Conservation (phyloP, 2,113 vertebrate species). For the Colaptes auratus region DNA sequence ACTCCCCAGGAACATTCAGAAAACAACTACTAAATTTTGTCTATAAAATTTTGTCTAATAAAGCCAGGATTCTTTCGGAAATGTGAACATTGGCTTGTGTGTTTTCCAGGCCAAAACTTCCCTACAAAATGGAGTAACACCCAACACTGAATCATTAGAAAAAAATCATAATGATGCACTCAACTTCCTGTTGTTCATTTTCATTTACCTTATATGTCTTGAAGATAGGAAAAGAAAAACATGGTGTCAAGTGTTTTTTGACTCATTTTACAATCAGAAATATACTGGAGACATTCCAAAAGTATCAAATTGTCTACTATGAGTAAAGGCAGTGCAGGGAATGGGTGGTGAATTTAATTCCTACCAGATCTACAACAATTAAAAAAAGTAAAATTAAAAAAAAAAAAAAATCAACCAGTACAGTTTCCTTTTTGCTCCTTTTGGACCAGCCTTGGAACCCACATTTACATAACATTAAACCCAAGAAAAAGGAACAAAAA, state of each 20-base stretch:
- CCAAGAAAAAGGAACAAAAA: background rate
- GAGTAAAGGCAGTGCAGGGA: background rate
- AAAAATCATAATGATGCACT: background rate
- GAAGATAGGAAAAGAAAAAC: background rate
- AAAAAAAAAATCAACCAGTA: background rate
- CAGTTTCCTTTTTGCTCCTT: background rate
- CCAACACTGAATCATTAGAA: background rate
- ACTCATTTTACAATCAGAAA: background rate
- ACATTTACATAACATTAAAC: background rate
- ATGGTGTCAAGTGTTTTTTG: background rate
- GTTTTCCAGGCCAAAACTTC: background rate
- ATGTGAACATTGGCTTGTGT: background rate
- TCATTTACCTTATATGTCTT: background rate
- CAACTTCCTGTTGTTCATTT: background rate
- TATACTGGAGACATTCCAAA: background rate
- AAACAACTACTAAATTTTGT: background rate
- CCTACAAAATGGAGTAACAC: background rate
- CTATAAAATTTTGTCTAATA: background rate
- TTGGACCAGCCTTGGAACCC: background rate
- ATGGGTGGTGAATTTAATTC: background rate
- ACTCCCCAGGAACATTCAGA: background rate
- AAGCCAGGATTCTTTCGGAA: background rate
- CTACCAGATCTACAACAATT: background rate
- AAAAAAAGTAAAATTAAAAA: too few species aligned
- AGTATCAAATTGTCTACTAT: background rate